Evolutionary conservation across 2,113 vertebrate species (phyloP).

Genomic region (Platichthys flesus): DNA sequence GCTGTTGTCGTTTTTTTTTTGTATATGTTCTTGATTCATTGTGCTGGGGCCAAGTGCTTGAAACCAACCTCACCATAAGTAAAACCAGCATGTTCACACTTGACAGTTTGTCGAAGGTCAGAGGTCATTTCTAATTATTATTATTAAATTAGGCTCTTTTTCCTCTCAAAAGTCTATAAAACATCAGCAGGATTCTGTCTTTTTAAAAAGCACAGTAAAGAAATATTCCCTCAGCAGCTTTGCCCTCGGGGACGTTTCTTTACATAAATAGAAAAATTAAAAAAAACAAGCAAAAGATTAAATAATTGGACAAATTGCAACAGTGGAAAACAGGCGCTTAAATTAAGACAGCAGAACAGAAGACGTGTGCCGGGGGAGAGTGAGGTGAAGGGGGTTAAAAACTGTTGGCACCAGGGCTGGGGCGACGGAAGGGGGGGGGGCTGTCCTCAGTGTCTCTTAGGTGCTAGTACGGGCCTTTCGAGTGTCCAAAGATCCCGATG

Average conservation of each 20-base stretch:
- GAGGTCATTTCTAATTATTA: slow-evolving; percentile 51
- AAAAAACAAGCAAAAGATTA: slow-evolving; percentile 61
- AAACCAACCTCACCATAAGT: slow-evolving; percentile 35
- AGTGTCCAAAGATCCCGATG: slow-evolving; percentile 94
- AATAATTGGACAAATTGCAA: slow-evolving; percentile 58
- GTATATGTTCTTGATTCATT: slow-evolving; percentile 41
- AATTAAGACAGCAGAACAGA: slow-evolving; percentile 66
- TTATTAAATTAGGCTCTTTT: slow-evolving; percentile 37
- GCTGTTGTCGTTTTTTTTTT: slow-evolving; percentile 21
- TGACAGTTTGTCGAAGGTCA: slow-evolving; percentile 56
- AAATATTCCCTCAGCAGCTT: slow-evolving; percentile 58
- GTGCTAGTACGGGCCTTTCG: slow-evolving; percentile 89
- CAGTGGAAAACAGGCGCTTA: slow-evolving; percentile 58
- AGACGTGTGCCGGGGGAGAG: slow-evolving; percentile 36
- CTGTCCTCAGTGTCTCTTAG: slow-evolving; percentile 57
- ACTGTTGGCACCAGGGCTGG: slow-evolving; percentile 66
- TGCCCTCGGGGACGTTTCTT: slow-evolving; percentile 60
- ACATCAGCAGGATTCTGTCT: slow-evolving; percentile 66
- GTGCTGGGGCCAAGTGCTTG: slow-evolving; percentile 53
- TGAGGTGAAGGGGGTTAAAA: slow-evolving; percentile 44
- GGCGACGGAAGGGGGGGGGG: neutral
- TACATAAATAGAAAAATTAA: slow-evolving; percentile 76
- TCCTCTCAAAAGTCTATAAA: slow-evolving; percentile 67
- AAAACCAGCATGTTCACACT: neutral
- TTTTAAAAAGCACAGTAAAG: slow-evolving; percentile 73